Percentiles rank a stretch among this genome's conserved stretches.
Conservation (phyloP, 2,888 invertebrate species). For the Mesoligia furuncula region DNA sequence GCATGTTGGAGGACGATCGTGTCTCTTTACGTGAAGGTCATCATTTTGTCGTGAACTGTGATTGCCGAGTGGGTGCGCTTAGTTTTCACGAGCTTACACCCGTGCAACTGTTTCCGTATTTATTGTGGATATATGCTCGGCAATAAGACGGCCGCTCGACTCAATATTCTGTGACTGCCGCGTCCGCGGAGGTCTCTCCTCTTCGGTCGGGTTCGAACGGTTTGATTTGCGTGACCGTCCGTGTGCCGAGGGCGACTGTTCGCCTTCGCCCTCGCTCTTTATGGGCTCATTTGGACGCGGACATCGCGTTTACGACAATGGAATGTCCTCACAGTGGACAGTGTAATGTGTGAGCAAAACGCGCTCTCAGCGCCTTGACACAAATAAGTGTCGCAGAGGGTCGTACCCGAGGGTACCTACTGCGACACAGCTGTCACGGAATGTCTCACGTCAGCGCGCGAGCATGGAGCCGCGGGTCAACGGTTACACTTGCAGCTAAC, state of each 20-base stretch:
- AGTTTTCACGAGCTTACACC: not conserved
- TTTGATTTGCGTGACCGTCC: not conserved
- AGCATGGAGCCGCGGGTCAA: not conserved
- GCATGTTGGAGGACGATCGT: slow-evolving; percentile 5
- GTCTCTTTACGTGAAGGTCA: slow-evolving; percentile 33
- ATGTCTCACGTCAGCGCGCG: not conserved
- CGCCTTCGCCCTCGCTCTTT: slow-evolving; percentile 3
- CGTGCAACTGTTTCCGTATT: slow-evolving; percentile 5
- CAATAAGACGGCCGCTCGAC: not conserved
- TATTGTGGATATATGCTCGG: slow-evolving; percentile 12
- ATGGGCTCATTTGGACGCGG: not conserved
- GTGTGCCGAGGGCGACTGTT: not conserved
- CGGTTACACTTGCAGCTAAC: not conserved
- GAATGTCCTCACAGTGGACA: slow-evolving; percentile 5
- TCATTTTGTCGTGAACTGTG: slow-evolving; percentile 36
- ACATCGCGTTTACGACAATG: slow-evolving; percentile 20
- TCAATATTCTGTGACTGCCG: not conserved
- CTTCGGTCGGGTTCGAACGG: not conserved
- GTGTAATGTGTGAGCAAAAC: slow-evolving; percentile 21
- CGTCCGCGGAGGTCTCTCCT: not conserved
- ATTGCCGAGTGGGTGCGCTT: slow-evolving; percentile 26
- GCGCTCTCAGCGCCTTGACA: not conserved
- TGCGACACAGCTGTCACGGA: not conserved
- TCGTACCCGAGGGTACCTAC: too few relatives aligned
- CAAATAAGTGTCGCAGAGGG: slow-evolving; percentile 1